phyloP scores from a whole-genome alignment of 2,888 invertebrate species.

The Rapana venosa region DNA sequence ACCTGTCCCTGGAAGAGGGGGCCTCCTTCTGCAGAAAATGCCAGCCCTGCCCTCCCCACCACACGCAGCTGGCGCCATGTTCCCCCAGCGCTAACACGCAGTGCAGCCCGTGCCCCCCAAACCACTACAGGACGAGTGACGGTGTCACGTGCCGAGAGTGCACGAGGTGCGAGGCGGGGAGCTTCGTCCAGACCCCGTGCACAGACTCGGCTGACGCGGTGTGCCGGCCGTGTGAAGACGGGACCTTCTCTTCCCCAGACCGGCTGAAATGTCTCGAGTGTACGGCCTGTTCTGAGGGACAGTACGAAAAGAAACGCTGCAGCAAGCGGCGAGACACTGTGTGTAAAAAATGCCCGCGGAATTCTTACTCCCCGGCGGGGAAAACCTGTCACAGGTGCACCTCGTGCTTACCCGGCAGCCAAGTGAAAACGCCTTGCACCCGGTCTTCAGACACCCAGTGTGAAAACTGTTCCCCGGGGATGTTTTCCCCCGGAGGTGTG shows the following conservation, averaged over 20 bases:
- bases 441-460: slow-evolving; percentile 9
- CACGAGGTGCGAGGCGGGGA: slow-evolving; percentile 17
- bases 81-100: slow-evolving; percentile 20
- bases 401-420: slow-evolving; percentile 11
- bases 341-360: not conserved
- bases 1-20: slow-evolving; percentile 24
- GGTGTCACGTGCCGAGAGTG: not conserved
- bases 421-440: not conserved
- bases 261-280: not conserved
- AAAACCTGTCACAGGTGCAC: slow-evolving; percentile 18
- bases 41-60: not conserved
- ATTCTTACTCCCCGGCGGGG: not conserved
- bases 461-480: slow-evolving; percentile 1
- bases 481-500: slow-evolving; percentile 13
- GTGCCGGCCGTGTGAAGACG: slow-evolving; percentile 17
- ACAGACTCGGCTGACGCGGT: not conserved
- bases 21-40: not conserved
- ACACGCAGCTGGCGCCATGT: slow-evolving; percentile 5
- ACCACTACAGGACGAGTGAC: not conserved
- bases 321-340: not conserved
- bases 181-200: not conserved
- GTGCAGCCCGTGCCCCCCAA: slow-evolving; percentile 22
- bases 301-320: slow-evolving; percentile 1
- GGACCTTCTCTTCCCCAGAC: not conserved
- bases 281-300: not conserved